Base-by-base conservation (phyloP, 2,888 invertebrate genomes). In the Clusia tigrina region DNA sequence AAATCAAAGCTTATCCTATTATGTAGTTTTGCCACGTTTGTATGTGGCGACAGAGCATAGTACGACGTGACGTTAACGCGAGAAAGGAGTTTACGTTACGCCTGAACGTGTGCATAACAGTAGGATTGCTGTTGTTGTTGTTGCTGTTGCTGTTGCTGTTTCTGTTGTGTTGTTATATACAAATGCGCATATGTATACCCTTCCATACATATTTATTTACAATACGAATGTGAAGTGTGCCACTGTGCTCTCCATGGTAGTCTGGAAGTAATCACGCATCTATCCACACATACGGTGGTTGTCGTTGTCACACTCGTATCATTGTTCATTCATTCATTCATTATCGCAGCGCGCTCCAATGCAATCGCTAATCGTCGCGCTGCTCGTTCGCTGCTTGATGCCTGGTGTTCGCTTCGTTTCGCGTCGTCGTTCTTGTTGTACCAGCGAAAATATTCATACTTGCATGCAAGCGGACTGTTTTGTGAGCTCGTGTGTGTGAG, bases 251-350 rank as follows among this genome's bases (percentile, higher is more conserved):
- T 42, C 42, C 10, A 15, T n/a, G 42, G 15, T 15, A 17, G n/a
- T 17, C 12, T n/a, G n/a, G 42, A 42, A 32, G 32, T 32, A 32
- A 32, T 32, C 32, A 32, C 32, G n/a, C n/a, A n/a, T n/a, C n/a
- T n/a, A n/a, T n/a, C n/a, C n/a, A n/a, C n/a, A 17, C 42, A n/a
- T n/a, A 6, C 42, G 20, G 55, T 56, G 10, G 37, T 25, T 23
- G 51, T 55, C 55, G 20, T 59, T 32, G 58, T n/a, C 22, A 1
- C 37, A n/a, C 10, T 26, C 42, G n/a, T n/a, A n/a, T n/a, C 24
- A 9, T 15, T 62, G n/a, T 46, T 58, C 64, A 64, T 60, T 58
- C 66, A 62, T 63, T 56, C 63, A 66, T 58, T 25, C 55, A 61
- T 17, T 26, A 48, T 32, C 26, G n/a, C 54, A 26, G 20, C 42